Base-by-base conservation (phyloP, 92 coral and sea anemone genomes). In the Epizoanthus rinbou region DNA sequence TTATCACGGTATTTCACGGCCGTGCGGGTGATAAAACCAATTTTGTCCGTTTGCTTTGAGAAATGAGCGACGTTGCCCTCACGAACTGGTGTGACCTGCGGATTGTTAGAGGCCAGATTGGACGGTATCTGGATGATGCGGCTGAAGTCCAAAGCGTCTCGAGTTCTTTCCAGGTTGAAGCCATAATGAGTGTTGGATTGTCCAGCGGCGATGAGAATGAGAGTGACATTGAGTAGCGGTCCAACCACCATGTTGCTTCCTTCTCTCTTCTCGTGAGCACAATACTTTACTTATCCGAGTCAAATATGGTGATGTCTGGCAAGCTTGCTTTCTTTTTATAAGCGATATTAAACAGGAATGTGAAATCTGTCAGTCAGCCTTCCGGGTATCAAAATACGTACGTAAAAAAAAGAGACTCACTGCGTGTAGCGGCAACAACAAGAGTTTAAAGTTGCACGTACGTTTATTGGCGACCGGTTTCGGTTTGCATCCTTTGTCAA, bases 1-100 rank as follows among this genome's bases (percentile, higher is more conserved):
- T 70, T 43, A 43, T 71, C 75, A n/a, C 75, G 75, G 57, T 66
- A 66, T 15, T 66, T 66, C 37, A 66, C 37, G 37, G 72, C 72
- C 37, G 72, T 13, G 72, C 72, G 68, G 68, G 68, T 63, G 22
- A 63, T 63, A 63, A 63, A 63, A 63, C 68, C 68, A 63, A 63
- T 63, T 63, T 28, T 63, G 1, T 28, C 37, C 5, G 68, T 63
- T 63, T 63, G 31, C 31, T 63, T 63, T 23, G 68, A 22, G 31
- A 63, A 63, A 23, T 63, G 68, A 2, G 4, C 37, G 13, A 63
- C 31, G 25, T 63, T 8, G 15, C 68, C 68, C 31, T 63, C 68
- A 63, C 31, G 68, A 63, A 63, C 68, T 63, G 68, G 31, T n/a
- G 68, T 63, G 13, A 63, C 16, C 15, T 22, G 68, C 14, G 68